Percentiles rank a stretch among this genome's conserved stretches.
Conservation (phyloP, 2,888 invertebrate species). For the Itoplectis maculator region DNA sequence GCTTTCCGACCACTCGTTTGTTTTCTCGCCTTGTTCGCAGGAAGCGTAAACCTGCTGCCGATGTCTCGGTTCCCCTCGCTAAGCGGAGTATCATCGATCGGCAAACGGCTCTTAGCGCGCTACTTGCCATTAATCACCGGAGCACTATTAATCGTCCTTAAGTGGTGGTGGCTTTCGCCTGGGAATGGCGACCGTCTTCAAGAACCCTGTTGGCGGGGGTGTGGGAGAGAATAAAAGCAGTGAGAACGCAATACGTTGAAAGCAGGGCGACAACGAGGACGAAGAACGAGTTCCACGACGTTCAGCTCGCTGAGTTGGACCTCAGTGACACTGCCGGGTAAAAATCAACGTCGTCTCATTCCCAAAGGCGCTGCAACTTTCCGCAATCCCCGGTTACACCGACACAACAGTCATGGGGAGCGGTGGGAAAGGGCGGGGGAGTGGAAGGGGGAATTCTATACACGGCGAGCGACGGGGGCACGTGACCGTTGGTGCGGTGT, state of each 20-base stretch:
- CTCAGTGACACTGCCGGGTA: conserved; percentile 34
- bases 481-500: conserved; percentile 35
- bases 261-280: conserved; percentile 23
- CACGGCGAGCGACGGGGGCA: conserved; percentile 12
- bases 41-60: conserved; percentile 22
- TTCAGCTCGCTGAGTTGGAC: conserved; percentile 31
- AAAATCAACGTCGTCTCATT: conserved; percentile 49
- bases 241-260: not conserved
- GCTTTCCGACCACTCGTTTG: not conserved
- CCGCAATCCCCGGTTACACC: conserved; percentile 27
- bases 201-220: conserved; percentile 43
- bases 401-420: too few relatives aligned
- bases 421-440: too few relatives aligned
- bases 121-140: conserved; percentile 74
- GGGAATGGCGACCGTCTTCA: conserved; percentile 68
- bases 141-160: conserved; percentile 77
- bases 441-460: conserved; percentile 11
- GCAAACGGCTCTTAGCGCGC: conserved; percentile 64
- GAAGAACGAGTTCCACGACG: conserved; percentile 30
- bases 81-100: conserved; percentile 68
- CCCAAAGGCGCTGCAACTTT: conserved; percentile 46
- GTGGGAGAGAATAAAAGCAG: conserved; percentile 9
- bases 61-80: conserved; percentile 20
- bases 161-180: conserved; percentile 68
- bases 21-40: not conserved